These are phyloP conservation scores for Chelonus insularis DNA, from an alignment of 1,140 invertebrate species.

Conservation along the genomic window DNA sequence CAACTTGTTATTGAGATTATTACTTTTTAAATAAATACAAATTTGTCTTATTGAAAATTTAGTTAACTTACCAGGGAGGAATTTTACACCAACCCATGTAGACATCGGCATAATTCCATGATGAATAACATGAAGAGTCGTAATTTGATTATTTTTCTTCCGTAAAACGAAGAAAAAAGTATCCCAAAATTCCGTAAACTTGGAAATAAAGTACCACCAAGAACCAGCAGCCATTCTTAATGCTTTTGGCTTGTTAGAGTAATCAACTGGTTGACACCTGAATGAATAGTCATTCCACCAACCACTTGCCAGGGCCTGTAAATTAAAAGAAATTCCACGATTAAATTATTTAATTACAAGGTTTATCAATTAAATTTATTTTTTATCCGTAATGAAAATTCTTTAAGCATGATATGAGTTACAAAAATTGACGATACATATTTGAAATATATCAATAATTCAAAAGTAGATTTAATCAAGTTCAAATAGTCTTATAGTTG, in stretches of 20 bases:
- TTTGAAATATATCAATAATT: no score
- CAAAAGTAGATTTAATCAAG: no score
- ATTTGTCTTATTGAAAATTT: not conserved
- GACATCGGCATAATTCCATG: slow-evolving; percentile 91
- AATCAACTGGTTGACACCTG: slow-evolving; percentile 89
- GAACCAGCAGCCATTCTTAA: slow-evolving; percentile 77
- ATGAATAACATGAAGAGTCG: slow-evolving; percentile 88
- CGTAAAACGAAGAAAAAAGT: slow-evolving; percentile 86
- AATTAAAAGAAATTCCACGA: slow-evolving; percentile 35
- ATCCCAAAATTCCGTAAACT: slow-evolving; percentile 85
- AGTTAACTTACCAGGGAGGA: slow-evolving; percentile 73
- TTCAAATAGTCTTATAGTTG: no score
- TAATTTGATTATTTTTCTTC: slow-evolving; percentile 84
- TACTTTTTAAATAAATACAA: not conserved
- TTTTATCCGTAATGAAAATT: no score
- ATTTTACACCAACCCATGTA: slow-evolving; percentile 92
- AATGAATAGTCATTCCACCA: slow-evolving; percentile 80
- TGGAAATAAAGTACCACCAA: slow-evolving; percentile 89
- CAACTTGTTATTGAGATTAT: no score
- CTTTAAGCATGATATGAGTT: no score
- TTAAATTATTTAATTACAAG: no score
- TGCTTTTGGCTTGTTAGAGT: slow-evolving; percentile 74
- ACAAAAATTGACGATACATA: no score
- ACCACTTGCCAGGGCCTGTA: slow-evolving; percentile 66
- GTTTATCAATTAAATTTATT: no score